phyloP scores from a whole-genome alignment of 2,888 invertebrate genomes.

The Drosophila setosimentum region DNA sequence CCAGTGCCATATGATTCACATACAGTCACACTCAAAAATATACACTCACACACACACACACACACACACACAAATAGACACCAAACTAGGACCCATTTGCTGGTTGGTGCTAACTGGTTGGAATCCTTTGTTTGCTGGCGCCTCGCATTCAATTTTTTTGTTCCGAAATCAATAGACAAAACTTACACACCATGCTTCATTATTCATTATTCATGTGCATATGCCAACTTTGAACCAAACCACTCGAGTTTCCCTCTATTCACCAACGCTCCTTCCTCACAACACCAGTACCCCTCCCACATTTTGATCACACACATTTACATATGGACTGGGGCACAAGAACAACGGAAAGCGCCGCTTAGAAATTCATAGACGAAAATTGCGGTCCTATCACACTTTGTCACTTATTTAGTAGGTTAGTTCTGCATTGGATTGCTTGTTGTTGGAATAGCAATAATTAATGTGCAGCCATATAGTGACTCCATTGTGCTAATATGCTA shows the following conservation, averaged over 20 bases:
- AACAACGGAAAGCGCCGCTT: constrained; percentile 45
- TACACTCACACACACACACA: constrained; percentile 6
- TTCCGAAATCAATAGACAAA: constrained; percentile 71
- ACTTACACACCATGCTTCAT: constrained; percentile 67
- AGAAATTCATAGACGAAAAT: constrained; percentile 70
- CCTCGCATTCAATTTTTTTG: constrained; percentile 52
- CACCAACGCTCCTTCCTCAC: no score
- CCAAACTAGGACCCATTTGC: constrained; percentile 38
- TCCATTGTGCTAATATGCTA: constrained; percentile 1
- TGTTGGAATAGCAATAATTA: constrained; percentile 9
- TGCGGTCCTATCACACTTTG: constrained; percentile 57
- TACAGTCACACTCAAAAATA: constrained; percentile 3
- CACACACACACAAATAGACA: constrained; percentile 18
- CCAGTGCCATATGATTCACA: constrained; percentile 71
- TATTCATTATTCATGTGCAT: constrained; percentile 77
- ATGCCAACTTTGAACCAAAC: constrained; percentile 55
- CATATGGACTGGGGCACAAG: constrained; percentile 1
- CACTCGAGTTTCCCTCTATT: constrained; percentile 16
- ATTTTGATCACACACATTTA: constrained; percentile 9
- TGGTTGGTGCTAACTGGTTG: constrained; percentile 15
- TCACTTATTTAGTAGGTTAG: constrained; percentile 40
- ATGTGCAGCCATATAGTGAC: neutral
- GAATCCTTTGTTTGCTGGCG: constrained; percentile 44
- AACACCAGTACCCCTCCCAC: neutral
- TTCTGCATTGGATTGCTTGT: constrained; percentile 13